phyloP scores from a whole-genome alignment of 37 sponge, comb jelly and placozoan species.

The Chondrilla cf. caribensis region DNA sequence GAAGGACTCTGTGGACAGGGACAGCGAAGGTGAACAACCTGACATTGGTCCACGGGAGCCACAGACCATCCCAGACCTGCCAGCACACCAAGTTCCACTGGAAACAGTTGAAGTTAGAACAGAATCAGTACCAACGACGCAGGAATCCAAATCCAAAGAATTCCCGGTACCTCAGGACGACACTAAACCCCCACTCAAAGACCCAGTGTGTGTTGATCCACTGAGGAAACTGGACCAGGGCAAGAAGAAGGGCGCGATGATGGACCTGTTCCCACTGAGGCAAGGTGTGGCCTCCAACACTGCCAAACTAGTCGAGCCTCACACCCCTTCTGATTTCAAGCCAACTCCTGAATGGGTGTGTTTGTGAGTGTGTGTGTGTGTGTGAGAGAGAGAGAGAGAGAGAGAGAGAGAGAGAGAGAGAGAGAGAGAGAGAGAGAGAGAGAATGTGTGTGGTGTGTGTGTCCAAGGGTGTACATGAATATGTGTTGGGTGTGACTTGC shows the following conservation, averaged over 20 bases:
- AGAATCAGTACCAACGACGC: neutral
- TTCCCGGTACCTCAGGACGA: neutral
- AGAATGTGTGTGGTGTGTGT: no score
- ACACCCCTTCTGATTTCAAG: conserved; percentile 58
- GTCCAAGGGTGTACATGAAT: neutral
- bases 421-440: neutral
- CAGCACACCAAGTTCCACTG: neutral
- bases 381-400: conserved; percentile 1
- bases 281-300: conserved; percentile 47
- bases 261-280: conserved; percentile 46
- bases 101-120: neutral
- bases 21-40: neutral
- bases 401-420: conserved; percentile 2
- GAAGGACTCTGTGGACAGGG: neutral
- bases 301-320: conserved; percentile 56
- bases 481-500: conserved; percentile 4
- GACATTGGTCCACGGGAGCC: neutral
- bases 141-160: neutral
- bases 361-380: conserved; percentile 19
- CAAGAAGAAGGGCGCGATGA: neutral
- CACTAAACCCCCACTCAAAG: neutral
- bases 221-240: conserved; percentile 14
- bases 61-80: neutral
- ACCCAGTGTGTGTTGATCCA: neutral
- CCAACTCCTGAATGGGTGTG: conserved; percentile 86